Evolutionary conservation across 2,113 vertebrate genomes (phyloP).

Genomic region (Pachypanchax playfairii): DNA sequence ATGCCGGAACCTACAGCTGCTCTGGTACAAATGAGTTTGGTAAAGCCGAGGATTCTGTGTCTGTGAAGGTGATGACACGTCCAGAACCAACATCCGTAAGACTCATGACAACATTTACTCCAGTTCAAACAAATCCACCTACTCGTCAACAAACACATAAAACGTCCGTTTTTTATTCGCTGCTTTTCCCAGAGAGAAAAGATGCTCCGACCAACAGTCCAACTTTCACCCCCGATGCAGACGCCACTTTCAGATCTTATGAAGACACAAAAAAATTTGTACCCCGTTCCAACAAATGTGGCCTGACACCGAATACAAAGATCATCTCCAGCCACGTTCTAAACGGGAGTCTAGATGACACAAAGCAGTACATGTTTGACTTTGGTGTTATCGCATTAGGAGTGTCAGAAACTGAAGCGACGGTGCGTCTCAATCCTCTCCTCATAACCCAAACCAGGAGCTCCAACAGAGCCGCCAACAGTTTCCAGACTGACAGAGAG

Average conservation of each 20-base stretch:
- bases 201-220: background rate
- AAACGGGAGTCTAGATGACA: constrained; percentile 84
- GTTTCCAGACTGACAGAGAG: constrained; percentile 80
- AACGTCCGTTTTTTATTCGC: constrained; percentile 13
- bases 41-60: constrained; percentile 78
- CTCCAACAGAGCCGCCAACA: constrained; percentile 76
- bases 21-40: constrained; percentile 87
- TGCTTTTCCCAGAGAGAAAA: constrained; percentile 5
- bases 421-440: constrained; percentile 89
- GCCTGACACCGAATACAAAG: constrained; percentile 73
- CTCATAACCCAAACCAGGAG: constrained; percentile 85
- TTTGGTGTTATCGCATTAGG: constrained; percentile 92
- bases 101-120: background rate
- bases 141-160: constrained; percentile 1
- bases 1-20: constrained; percentile 91
- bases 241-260: background rate
- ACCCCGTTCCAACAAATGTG: constrained; percentile 77
- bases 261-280: constrained; percentile 2
- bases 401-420: constrained; percentile 90
- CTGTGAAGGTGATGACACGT: constrained; percentile 76
- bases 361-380: constrained; percentile 89
- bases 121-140: constrained; percentile 7
- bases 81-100: constrained; percentile 64
- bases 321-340: constrained; percentile 89
- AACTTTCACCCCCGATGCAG: constrained; percentile 30